Evolutionary conservation across 2,113 vertebrate genomes (phyloP), one percentile per base, ranked within the genome.

Genomic region (Phodopus roborovskii): DNA sequence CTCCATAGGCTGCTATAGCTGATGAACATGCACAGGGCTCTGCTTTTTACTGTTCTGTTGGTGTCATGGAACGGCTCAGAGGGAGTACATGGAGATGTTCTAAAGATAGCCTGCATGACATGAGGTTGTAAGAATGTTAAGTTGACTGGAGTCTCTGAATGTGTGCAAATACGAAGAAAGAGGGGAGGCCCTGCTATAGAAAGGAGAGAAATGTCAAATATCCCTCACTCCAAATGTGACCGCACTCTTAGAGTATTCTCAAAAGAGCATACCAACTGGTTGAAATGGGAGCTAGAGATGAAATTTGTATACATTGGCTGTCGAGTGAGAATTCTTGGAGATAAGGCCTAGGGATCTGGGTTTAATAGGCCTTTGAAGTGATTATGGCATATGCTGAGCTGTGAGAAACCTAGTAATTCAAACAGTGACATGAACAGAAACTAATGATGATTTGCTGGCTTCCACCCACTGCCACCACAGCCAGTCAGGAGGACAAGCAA

Each of bases 401-500:
- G 30, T 53, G 74, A 91, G 42, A 86, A 42, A 10, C 5, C 48
- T 77, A 20, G 50, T 89, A 36, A 42, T 26, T 12, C 20, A 16
- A 74, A 75, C 15, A 62, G 30, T n/a, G 48, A 89, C 58, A n/a
- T 39, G 45, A 70, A 77, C 26, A 93, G 78, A 96, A 91, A 77
- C 7, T 58, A 56, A 68, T 53, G 28, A 66, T 9, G 15, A 42
- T 2, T 22, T 75, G 13, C 22, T 60, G 48, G 4, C 9, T 73
- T 75, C 7, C 4, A 81, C 45, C 8, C 11, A 7, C 6, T 75
- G 58, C 36, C 20, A 53, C 11, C 9, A 10, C 8, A 75, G 58
- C 36, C n/a, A 74, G 70, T 60, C 36, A 16, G 28, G 20, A 15
- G n/a, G 6, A 26, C 93, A 86, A 33, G 75, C 26, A 50, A 64